These are phyloP conservation scores for Xestia rhomboidea DNA, from an alignment of 2,888 invertebrate species.

Conservation along the genomic window DNA sequence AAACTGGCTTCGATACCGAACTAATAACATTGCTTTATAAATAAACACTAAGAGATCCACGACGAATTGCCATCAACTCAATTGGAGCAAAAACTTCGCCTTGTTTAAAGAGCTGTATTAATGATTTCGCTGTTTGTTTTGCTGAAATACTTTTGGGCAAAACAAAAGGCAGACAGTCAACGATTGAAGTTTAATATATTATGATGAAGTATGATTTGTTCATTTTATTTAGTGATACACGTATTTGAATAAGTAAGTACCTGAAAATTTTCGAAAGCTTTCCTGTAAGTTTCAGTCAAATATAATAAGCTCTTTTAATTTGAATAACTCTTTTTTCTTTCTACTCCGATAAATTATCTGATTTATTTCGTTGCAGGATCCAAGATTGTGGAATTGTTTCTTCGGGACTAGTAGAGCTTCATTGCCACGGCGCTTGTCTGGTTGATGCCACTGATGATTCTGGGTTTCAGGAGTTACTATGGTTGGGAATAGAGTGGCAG, in stretches of 20 bases:
- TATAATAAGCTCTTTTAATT: too few relatives aligned
- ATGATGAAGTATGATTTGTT: too few relatives aligned
- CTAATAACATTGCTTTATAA: conserved; percentile 68
- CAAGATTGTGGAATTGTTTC: background rate
- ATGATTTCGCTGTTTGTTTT: conserved; percentile 51
- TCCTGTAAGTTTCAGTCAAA: too few relatives aligned
- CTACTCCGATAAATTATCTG: too few relatives aligned
- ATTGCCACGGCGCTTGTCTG: background rate
- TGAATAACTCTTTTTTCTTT: too few relatives aligned
- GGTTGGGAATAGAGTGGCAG: background rate
- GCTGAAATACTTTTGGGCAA: conserved; percentile 7
- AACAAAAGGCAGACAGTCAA: conserved; percentile 17
- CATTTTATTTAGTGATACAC: background rate
- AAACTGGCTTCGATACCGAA: conserved; percentile 66
- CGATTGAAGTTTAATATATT: background rate
- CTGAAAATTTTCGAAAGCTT: background rate
- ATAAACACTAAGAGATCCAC: conserved; percentile 67
- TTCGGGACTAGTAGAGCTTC: background rate
- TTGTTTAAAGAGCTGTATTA: conserved; percentile 44
- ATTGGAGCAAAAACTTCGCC: conserved; percentile 63
- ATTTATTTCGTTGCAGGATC: background rate
- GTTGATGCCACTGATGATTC: background rate
- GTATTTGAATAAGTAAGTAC: background rate
- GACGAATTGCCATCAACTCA: conserved; percentile 61
- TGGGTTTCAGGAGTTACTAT: background rate